A percentile compares a stretch with the other conserved stretches of the same genome.
Conservation (phyloP, 2,113 vertebrate species). For the Pachycephala philippinensis region DNA sequence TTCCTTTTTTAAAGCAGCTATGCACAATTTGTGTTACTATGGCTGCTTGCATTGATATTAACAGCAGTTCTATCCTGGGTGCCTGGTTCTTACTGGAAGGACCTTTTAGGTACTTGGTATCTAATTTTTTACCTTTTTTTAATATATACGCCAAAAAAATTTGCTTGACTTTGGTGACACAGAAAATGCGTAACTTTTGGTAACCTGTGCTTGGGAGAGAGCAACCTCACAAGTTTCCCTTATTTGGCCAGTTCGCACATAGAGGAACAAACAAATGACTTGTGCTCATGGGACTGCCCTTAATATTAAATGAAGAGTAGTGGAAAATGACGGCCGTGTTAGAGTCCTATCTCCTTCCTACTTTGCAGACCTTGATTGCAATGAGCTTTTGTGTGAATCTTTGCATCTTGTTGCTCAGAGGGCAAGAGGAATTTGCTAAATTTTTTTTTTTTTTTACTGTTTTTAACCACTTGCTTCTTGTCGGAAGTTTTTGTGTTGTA, state of each 20-base stretch:
- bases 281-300: background rate
- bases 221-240: background rate
- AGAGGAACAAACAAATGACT: background rate
- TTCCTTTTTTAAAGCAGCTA: background rate
- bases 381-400: background rate
- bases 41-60: background rate
- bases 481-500: background rate
- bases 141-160: background rate
- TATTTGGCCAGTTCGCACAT: accelerated
- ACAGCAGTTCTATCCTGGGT: background rate
- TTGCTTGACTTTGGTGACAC: background rate
- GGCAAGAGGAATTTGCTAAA: background rate
- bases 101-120: background rate
- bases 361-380: background rate
- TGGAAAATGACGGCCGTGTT: background rate
- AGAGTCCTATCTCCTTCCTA: background rate
- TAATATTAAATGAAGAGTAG: background rate
- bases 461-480: background rate
- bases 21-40: background rate
- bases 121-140: background rate
- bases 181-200: background rate
- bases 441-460: background rate
- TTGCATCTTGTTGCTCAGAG: background rate
- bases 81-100: background rate
- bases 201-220: background rate